Percentiles rank a stretch among this genome's conserved stretches.
These are phyloP conservation scores for Aegithalos caudatus DNA, from an alignment of 2,113 vertebrate genomes.

Conservation along the genomic window DNA sequence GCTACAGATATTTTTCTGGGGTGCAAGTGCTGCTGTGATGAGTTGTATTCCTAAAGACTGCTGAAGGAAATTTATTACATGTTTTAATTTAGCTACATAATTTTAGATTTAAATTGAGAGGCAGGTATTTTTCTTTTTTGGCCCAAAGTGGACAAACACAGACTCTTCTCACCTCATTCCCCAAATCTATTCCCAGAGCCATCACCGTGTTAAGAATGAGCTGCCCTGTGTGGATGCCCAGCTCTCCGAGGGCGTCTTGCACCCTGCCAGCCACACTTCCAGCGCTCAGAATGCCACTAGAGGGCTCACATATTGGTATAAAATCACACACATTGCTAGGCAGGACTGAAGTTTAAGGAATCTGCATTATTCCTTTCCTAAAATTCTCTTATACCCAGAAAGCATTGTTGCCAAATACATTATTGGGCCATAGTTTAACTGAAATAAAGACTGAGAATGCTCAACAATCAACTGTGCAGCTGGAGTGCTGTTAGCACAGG, in stretches of 20 bases:
- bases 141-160: background rate
- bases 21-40: background rate
- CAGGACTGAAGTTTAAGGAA: background rate
- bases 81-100: background rate
- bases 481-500: background rate
- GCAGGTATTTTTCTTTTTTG: background rate
- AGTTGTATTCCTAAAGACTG: background rate
- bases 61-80: background rate
- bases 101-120: background rate
- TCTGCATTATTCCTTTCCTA: background rate
- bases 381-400: background rate
- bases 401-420: fast-evolving
- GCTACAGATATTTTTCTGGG: background rate
- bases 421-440: background rate
- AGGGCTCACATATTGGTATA: background rate
- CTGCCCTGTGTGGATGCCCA: too few relatives aligned
- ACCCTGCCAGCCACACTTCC: background rate
- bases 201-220: background rate
- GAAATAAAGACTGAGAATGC: background rate
- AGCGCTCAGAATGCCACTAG: background rate
- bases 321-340: background rate
- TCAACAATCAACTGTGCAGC: background rate
- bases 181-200: background rate
- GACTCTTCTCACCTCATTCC: background rate
- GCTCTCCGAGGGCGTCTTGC: too few relatives aligned